Conservation (phyloP, 2,888 invertebrate species). For the Hydraecia micacea region DNA sequence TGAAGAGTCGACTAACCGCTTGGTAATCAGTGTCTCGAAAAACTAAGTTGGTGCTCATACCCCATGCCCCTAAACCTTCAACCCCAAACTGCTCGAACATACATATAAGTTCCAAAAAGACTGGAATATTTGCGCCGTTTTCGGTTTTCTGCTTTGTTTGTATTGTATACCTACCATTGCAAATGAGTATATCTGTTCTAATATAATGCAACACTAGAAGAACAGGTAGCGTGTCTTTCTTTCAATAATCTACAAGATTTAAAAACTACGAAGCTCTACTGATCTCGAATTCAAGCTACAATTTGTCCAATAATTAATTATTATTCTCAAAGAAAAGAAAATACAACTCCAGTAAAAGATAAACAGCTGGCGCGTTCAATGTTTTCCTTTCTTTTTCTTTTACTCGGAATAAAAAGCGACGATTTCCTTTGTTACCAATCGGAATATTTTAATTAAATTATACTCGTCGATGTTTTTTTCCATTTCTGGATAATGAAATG, state of each 20-base stretch:
- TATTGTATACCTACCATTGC: not conserved
- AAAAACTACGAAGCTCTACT: not conserved
- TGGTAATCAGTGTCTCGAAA: too few species aligned
- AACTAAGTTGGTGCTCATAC: too few species aligned
- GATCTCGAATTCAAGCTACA: not conserved
- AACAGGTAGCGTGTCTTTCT: not conserved
- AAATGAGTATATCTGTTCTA: not conserved
- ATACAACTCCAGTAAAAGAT: conserved; percentile 24
- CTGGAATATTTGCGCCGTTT: too few species aligned
- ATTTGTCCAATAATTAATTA: conserved; percentile 27
- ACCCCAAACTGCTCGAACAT: too few species aligned
- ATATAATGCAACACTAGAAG: not conserved
- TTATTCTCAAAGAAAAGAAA: conserved; percentile 31
- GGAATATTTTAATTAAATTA: conserved; percentile 58
- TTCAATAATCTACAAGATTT: not conserved
- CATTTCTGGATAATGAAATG: conserved; percentile 25
- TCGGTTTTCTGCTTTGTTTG: too few species aligned
- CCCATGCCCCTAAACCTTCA: too few species aligned
- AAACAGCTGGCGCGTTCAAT: conserved; percentile 32
- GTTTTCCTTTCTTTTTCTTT: conserved; percentile 27
- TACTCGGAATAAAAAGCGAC: conserved; percentile 31
- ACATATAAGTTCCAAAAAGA: too few species aligned
- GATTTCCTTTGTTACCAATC: conserved; percentile 45
- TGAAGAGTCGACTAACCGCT: too few species aligned
- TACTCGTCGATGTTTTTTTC: conserved; percentile 1